Conservation (phyloP, 2,888 invertebrate species). For the Electrophaes corylata region DNA sequence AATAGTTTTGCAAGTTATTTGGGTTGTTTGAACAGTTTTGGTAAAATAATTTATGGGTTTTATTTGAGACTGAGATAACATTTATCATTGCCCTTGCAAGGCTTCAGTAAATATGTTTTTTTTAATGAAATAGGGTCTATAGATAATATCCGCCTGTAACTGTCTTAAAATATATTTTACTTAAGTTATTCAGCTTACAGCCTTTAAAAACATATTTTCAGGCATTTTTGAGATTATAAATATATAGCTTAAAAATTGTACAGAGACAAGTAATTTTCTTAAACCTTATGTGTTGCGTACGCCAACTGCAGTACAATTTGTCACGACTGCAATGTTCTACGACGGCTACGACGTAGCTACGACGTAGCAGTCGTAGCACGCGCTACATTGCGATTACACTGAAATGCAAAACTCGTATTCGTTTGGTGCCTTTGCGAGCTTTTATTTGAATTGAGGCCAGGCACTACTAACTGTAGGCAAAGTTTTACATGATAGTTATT, state of each 20-base stretch:
- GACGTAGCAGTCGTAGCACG: constrained; percentile 7
- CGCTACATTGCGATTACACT: constrained; percentile 8
- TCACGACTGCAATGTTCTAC: constrained; percentile 12
- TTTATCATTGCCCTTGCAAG: not conserved
- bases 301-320: constrained; percentile 15
- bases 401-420: constrained; percentile 4
- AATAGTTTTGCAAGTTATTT: not conserved
- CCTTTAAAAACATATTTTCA: not conserved
- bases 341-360: constrained; percentile 10
- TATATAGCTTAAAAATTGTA: not conserved
- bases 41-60: not conserved
- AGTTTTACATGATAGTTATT: not conserved
- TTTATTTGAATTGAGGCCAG: not conserved
- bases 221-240: not conserved
- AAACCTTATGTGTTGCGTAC: constrained; percentile 6
- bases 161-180: too few species aligned
- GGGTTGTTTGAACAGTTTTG: not conserved
- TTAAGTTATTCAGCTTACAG: not conserved
- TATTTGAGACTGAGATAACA: not conserved
- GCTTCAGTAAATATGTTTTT: too few species aligned
- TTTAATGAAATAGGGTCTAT: too few species aligned
- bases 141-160: too few species aligned
- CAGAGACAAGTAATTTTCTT: constrained; percentile 10
- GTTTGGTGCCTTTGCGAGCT: not conserved
- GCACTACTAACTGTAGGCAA: not conserved